These are phyloP conservation scores for Leptestheria dahalacensis DNA, from an alignment of 1,140 invertebrate species.

Conservation along the genomic window DNA sequence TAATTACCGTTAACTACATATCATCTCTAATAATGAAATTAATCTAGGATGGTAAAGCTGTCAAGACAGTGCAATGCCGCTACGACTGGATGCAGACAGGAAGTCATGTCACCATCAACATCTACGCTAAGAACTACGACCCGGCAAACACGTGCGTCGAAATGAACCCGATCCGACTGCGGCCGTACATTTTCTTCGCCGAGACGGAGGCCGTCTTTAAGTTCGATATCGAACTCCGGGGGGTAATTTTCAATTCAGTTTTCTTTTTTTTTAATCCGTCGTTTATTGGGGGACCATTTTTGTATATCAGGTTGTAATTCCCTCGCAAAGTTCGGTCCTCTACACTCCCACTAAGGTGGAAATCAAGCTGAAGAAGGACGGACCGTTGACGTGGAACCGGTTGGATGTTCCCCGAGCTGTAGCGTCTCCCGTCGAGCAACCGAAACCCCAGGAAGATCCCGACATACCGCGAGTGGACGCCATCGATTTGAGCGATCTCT, in stretches of 20 bases:
- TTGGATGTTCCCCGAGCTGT: slow-evolving; percentile 43
- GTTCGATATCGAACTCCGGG: slow-evolving; percentile 64
- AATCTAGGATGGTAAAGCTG: slow-evolving; percentile 24
- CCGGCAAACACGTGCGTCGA: slow-evolving; percentile 56
- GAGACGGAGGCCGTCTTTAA: slow-evolving; percentile 59
- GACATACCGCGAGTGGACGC: slow-evolving; percentile 22
- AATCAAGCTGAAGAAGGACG: slow-evolving; percentile 77
- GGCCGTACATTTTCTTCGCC: slow-evolving; percentile 59
- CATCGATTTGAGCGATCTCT: slow-evolving; percentile 32
- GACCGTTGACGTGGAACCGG: slow-evolving; percentile 62
- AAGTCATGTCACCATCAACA: slow-evolving; percentile 59
- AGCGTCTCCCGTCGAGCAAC: slow-evolving; percentile 3
- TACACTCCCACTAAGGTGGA: slow-evolving; percentile 91
- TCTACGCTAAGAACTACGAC: slow-evolving; percentile 82
- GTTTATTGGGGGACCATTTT: slow-evolving; percentile 7
- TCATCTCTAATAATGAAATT: slow-evolving; percentile 18
- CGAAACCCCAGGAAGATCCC: slow-evolving; percentile 5
- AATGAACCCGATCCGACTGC: slow-evolving; percentile 67
- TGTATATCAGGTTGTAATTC: slow-evolving; percentile 46
- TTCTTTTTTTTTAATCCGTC: slow-evolving; percentile 3
- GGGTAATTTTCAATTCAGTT: slow-evolving; percentile 44
- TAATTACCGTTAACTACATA: neutral
- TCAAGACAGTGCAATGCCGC: slow-evolving; percentile 54
- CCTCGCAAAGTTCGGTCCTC: slow-evolving; percentile 48
- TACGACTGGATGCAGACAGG: slow-evolving; percentile 89